These are phyloP conservation scores for Lordiphosa collinella DNA, from an alignment of 1,140 invertebrate genomes.

Conservation along the genomic window DNA sequence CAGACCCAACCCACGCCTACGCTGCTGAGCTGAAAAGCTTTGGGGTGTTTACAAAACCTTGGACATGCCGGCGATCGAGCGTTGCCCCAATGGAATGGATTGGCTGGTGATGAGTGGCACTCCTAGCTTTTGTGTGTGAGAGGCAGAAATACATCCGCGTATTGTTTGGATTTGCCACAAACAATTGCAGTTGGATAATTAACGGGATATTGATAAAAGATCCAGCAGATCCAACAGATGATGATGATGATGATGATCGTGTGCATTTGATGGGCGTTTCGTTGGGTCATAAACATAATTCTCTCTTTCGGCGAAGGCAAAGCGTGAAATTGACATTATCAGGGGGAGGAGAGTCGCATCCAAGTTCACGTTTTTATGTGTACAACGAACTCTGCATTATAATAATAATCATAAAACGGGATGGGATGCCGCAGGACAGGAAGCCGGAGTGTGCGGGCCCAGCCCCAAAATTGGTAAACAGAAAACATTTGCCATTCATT, in stretches of 20 bases:
- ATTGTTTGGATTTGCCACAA: conserved; percentile 41
- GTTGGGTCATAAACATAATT: conserved; percentile 68
- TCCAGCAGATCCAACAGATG: conserved; percentile 18
- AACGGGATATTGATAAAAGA: conserved; percentile 73
- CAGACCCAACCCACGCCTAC: conserved; percentile 58
- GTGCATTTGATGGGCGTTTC: conserved; percentile 59
- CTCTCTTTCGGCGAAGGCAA: conserved; percentile 30
- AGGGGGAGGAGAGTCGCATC: conserved; percentile 5
- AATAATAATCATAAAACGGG: conserved; percentile 53
- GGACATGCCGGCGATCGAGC: conserved; percentile 54
- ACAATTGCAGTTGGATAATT: conserved; percentile 63
- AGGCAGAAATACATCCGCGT: conserved; percentile 56
- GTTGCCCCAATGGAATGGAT: conserved; percentile 48
- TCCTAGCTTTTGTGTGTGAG: conserved; percentile 51
- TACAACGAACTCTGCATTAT: conserved; percentile 60
- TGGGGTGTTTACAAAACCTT: conserved; percentile 69
- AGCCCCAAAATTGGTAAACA: conserved; percentile 48
- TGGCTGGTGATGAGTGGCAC: conserved; percentile 64
- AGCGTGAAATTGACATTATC: conserved; percentile 63
- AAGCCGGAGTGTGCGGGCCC: conserved; percentile 27
- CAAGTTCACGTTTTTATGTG: conserved; percentile 47
- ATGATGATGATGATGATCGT: conserved; percentile 31
- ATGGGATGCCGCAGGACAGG: conserved; percentile 42
- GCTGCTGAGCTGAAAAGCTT: conserved; percentile 31
- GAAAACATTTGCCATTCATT: conserved; percentile 62